Percentiles rank a stretch among this genome's conserved stretches.
Evolutionary conservation across 2,113 vertebrate species (phyloP).

Genomic region (Eubucco bourcierii): DNA sequence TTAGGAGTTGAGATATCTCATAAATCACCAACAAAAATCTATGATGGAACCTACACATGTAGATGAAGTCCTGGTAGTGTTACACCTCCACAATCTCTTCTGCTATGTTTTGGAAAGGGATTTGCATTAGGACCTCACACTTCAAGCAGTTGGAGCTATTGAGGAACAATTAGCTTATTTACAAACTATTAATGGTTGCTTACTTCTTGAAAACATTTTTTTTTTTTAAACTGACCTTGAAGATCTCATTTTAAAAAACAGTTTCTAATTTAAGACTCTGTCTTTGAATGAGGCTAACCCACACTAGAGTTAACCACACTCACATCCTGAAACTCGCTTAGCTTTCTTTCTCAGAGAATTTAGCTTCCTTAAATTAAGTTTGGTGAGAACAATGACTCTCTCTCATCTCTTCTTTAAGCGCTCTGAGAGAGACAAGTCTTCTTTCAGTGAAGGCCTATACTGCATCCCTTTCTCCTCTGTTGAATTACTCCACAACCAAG

Average conservation of each 20-base stretch:
- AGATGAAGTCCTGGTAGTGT: background rate
- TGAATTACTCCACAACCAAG: too few species aligned
- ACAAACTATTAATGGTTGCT: background rate
- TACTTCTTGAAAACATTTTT: too few species aligned
- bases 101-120: background rate
- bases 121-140: background rate
- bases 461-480: too few species aligned
- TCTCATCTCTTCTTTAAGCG: background rate
- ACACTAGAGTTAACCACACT: accelerated
- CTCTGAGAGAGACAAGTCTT: background rate
- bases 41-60: accelerated
- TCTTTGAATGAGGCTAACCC: background rate
- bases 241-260: background rate
- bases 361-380: background rate
- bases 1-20: background rate
- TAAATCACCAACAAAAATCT: background rate
- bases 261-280: background rate
- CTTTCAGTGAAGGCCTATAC: background rate
- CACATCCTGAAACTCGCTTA: background rate
- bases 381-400: background rate
- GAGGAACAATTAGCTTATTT: background rate
- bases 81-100: background rate
- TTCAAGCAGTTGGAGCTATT: background rate
- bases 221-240: background rate
- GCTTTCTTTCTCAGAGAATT: background rate